Base-by-base conservation (phyloP, 2,113 vertebrate species). In the Noturus placidus region DNA sequence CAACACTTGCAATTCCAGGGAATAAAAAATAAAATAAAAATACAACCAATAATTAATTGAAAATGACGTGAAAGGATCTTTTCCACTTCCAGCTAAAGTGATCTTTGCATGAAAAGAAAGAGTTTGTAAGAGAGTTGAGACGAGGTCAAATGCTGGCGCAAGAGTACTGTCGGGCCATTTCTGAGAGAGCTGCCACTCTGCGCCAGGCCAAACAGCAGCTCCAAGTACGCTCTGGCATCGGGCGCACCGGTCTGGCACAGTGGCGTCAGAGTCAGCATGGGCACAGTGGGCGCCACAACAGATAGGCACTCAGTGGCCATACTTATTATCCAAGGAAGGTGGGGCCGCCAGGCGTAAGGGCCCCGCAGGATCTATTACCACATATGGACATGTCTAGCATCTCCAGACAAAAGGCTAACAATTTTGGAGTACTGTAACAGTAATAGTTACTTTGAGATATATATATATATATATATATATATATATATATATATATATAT, bases 231-330 rank as follows among this genome's bases (percentile, higher is more conserved):
- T 87, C 85, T 86, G 88, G 84, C 88, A 77, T 86, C 69, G 81
- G 84, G 85, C 86, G 86, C 79, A 89, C 70, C 82, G 88, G 87
- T 85, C 91, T 89, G 90, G 80, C 92, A 92, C 91, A 91, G 92
- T 93, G 92, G 93, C 93, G 88, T 93, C 94, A 93, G 93, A 92
- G 93, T 86, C 84, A 88, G 83, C 63, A 69, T 79, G 81, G 90
- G 90, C 87, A 87, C 85, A 61, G 5, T 76, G 69, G 85, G 89
- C 92, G 90, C 94, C 87, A 91, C 94, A 93, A 94, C 94, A 95
- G 94, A 92, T 93, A 96, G 95, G 95, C 95, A 95, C 95, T 95
- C 94, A 91, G 92, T 92, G 94, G 93, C 95, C 95, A 96, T 92
- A 91, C 92, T 86, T 94, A 81, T 81, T 92, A 94, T 92, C 94